Conservation (phyloP, 1,140 invertebrate genomes). For the Venturia canescens region DNA sequence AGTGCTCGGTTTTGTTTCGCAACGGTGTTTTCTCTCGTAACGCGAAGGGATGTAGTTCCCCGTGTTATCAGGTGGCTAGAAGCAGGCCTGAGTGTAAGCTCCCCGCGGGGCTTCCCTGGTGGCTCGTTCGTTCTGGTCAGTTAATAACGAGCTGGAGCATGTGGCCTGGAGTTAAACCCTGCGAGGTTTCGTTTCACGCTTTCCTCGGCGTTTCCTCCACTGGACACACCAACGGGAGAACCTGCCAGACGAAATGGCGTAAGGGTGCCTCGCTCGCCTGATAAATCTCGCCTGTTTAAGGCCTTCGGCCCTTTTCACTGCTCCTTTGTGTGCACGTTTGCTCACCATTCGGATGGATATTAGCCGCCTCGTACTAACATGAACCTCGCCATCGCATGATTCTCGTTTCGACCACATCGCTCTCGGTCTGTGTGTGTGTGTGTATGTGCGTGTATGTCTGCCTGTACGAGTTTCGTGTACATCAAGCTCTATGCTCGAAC, state of each 20-base stretch:
- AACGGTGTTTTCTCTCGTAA: background rate
- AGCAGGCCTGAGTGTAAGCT: background rate
- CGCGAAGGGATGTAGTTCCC: background rate
- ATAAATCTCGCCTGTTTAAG: no score
- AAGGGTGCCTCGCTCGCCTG: no score
- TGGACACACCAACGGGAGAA: no score
- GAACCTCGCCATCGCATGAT: background rate
- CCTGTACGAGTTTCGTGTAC: background rate
- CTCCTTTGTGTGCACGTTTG: no score
- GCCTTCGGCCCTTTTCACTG: no score
- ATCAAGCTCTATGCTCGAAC: slow-evolving; percentile 18
- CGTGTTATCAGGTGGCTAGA: background rate
- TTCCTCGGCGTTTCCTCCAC: background rate
- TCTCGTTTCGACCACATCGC: background rate
- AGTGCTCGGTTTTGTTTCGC: no score
- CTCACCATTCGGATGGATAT: no score
- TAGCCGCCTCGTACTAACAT: background rate
- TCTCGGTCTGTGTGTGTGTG: no score
- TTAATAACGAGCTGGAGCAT: slow-evolving; percentile 68
- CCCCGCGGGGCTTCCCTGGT: slow-evolving; percentile 64
- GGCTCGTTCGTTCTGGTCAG: slow-evolving; percentile 74
- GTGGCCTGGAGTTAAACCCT: slow-evolving; percentile 35
- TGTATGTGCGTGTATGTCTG: no score
- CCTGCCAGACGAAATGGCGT: no score
- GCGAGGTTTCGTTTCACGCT: slow-evolving; percentile 41